Base-by-base conservation (phyloP, 2,888 invertebrate genomes). In the Phyllotreta striolata region DNA sequence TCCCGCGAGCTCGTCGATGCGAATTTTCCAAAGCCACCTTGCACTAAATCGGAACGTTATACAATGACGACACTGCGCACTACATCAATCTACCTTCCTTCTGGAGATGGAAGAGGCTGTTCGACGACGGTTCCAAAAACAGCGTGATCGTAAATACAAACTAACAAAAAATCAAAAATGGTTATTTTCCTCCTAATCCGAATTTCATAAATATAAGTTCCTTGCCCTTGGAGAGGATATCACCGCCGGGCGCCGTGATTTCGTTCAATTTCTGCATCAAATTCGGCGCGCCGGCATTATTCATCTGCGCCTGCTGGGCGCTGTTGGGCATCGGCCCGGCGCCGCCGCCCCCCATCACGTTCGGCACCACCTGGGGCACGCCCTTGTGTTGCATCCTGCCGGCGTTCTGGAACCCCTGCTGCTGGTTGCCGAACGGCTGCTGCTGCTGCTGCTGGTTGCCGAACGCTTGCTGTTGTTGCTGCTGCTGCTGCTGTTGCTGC, bases 121-220 rank as follows among this genome's bases (percentile, higher is more conserved):
- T 49, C 52, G 9, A 59, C 52, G 55, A 68, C 68, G 70, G 69
- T 72, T 70, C 71, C 73, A 72, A 74, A 72, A 73, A 72, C 76
- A 70, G 64, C 67, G 56, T 64, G 54, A 58, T 55, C 39, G 51
- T 59, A 64, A 24, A 24, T 24, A 24, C 24, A 24, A 68, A 66
- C 62, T 63, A 69, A 66, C 66, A 70, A 66, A 66, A 60, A 61
- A 64, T 62, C 68, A 71, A 68, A 68, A 70, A 70, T 71, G 76
- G 78, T 80, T 81, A 82, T 81, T 82, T 82, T 54, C 90, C 90
- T 78, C 92, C 92, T 75, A 95, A 87, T 72, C 95, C 95, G 82
- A 95, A 95, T 84, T 93, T 93, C 91, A 95, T 95, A 83, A 95
- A 95, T 81, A 95, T 93, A 73, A 95, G 89, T 85, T 95, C 95